Evolutionary conservation across 1,140 invertebrate genomes (phyloP).

Genomic region (Muscidifurax raptorellus): DNA sequence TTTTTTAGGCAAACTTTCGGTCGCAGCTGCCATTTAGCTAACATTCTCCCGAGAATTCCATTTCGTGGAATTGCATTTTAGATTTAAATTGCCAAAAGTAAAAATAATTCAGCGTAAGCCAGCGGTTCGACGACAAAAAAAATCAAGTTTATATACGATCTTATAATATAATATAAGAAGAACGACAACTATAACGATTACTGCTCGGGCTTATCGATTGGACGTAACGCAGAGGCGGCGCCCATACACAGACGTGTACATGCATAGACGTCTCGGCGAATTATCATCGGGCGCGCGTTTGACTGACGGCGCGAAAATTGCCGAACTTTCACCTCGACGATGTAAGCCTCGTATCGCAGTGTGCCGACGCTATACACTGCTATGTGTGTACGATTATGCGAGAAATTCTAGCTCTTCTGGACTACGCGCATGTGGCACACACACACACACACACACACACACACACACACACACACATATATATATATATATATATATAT

Average conservation of each 20-base stretch:
- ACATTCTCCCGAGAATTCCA: no score
- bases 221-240: neutral
- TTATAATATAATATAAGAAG: no score
- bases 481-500: no score
- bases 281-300: conserved; percentile 31
- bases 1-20: neutral
- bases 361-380: neutral
- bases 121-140: conserved; percentile 4
- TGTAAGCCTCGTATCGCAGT: neutral
- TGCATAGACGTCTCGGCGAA: conserved; percentile 5
- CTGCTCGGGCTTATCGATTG: conserved; percentile 13
- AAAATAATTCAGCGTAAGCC: neutral
- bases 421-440: no score
- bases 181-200: neutral
- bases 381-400: neutral
- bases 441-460: no score
- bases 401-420: neutral
- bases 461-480: no score
- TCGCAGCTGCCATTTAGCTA: neutral
- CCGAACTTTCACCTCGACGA: conserved; percentile 17
- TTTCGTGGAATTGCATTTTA: no score
- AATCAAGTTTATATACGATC: no score
- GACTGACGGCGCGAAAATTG: conserved; percentile 48
- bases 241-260: neutral
- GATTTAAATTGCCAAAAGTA: no score